Evolutionary conservation across 2,797 vertebrate species (phyloP).

Genomic region (Poeciliopsis infans): DNA sequence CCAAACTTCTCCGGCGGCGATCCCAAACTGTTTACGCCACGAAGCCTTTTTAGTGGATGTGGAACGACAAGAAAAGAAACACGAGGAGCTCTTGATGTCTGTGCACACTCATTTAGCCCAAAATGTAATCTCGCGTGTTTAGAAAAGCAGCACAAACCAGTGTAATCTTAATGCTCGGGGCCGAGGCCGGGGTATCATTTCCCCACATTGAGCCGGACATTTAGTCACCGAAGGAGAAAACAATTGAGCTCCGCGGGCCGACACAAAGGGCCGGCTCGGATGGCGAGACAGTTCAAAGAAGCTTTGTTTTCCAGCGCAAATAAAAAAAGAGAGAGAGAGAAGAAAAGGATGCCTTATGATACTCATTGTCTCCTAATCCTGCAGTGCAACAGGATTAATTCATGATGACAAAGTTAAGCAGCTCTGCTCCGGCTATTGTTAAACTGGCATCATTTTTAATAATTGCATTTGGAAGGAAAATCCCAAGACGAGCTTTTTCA

Average conservation of each 20-base stretch:
- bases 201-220: slow-evolving; percentile 61
- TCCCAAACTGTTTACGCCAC: slow-evolving; percentile 35
- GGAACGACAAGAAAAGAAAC: slow-evolving; percentile 51
- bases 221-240: slow-evolving; percentile 62
- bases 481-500: slow-evolving; percentile 42
- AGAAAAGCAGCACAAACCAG: slow-evolving; percentile 21
- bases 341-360: slow-evolving; percentile 62
- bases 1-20: slow-evolving; percentile 20
- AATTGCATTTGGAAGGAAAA: slow-evolving; percentile 50
- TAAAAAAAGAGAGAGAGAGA: not conserved
- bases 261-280: slow-evolving; percentile 52
- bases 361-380: slow-evolving; percentile 42
- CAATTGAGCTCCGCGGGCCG: slow-evolving; percentile 54
- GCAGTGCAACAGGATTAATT: slow-evolving; percentile 70
- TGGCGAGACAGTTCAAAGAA: slow-evolving; percentile 51
- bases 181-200: slow-evolving; percentile 23
- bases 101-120: slow-evolving; percentile 26
- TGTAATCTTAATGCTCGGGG: not conserved
- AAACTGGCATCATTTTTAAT: slow-evolving; percentile 69
- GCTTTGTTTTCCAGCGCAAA: slow-evolving; percentile 67
- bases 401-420: slow-evolving; percentile 62
- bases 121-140: slow-evolving; percentile 21
- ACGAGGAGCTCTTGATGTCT: slow-evolving; percentile 28
- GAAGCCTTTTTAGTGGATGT: slow-evolving; percentile 52
- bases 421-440: slow-evolving; percentile 61